phyloP scores from a whole-genome alignment of 2,797 vertebrate genomes.

The Euthynnus affinis region DNA sequence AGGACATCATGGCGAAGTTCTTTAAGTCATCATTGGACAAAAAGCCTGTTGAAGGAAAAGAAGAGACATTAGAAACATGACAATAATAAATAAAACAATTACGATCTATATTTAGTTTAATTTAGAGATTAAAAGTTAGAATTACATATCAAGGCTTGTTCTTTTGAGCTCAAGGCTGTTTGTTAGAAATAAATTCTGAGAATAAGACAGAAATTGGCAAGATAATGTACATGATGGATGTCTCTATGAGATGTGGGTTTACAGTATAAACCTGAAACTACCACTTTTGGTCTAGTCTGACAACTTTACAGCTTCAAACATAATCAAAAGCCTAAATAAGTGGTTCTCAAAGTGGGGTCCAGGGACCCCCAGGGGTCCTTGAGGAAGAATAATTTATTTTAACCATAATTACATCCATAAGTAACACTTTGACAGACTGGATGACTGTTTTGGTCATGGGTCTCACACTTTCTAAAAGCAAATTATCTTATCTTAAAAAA shows the following conservation, averaged over 20 bases:
- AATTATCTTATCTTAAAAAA: too few species aligned
- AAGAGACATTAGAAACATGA: conserved; percentile 11
- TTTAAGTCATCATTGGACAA: conserved; percentile 77
- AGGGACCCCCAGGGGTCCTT: too few species aligned
- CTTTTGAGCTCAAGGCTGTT: background rate
- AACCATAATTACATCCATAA: too few species aligned
- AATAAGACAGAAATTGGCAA: background rate
- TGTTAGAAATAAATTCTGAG: too few species aligned
- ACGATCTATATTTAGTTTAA: too few species aligned
- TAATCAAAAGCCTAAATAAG: background rate
- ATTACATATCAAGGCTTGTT: background rate
- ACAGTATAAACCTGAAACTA: too few species aligned
- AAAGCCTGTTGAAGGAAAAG: conserved; percentile 61
- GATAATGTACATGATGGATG: background rate
- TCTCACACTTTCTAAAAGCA: too few species aligned
- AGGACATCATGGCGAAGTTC: conserved; percentile 81
- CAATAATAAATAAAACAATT: too few species aligned
- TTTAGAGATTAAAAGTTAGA: background rate
- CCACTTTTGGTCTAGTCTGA: background rate
- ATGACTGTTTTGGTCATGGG: too few species aligned
- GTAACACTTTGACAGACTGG: too few species aligned
- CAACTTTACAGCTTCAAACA: background rate
- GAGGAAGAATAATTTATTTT: too few species aligned
- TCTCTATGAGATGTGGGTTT: background rate
- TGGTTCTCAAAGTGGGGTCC: too few species aligned